phyloP scores from a whole-genome alignment of 2,888 invertebrate genomes.

The Anthophora plumipes region DNA sequence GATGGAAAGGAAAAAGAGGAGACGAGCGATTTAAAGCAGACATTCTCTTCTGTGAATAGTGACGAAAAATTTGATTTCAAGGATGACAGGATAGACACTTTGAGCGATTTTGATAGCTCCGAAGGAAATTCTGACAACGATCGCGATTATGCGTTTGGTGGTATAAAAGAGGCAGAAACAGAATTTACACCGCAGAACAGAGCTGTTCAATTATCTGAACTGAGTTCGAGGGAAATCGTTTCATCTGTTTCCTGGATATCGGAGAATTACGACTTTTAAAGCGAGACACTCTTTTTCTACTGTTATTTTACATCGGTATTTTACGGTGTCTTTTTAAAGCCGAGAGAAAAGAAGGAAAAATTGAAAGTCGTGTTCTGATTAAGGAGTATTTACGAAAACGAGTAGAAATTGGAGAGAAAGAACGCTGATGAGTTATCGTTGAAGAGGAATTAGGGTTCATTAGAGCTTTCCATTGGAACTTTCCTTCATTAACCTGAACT shows the following conservation, averaged over 20 bases:
- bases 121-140: slow-evolving; percentile 32
- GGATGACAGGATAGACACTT: slow-evolving; percentile 57
- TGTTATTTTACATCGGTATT: not conserved
- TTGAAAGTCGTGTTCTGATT: slow-evolving; percentile 8
- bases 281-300: not conserved
- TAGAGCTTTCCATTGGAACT: not conserved
- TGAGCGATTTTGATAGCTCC: slow-evolving; percentile 47
- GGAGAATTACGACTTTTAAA: slow-evolving; percentile 75
- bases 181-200: slow-evolving; percentile 61
- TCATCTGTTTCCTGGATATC: slow-evolving; percentile 74
- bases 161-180: slow-evolving; percentile 53
- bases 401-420: not conserved
- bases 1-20: slow-evolving; percentile 6
- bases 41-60: not conserved
- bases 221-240: slow-evolving; percentile 69
- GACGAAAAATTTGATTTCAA: slow-evolving; percentile 15
- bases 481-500: slow-evolving; percentile 9
- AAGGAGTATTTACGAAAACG: not conserved
- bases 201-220: slow-evolving; percentile 70
- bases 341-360: not conserved
- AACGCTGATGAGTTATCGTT: not conserved
- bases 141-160: slow-evolving; percentile 34
- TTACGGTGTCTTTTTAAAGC: not conserved
- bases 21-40: slow-evolving; percentile 5
- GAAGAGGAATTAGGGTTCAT: not conserved